Base-by-base conservation (phyloP, 2,888 invertebrate genomes). In the Cephonodes hylas region DNA sequence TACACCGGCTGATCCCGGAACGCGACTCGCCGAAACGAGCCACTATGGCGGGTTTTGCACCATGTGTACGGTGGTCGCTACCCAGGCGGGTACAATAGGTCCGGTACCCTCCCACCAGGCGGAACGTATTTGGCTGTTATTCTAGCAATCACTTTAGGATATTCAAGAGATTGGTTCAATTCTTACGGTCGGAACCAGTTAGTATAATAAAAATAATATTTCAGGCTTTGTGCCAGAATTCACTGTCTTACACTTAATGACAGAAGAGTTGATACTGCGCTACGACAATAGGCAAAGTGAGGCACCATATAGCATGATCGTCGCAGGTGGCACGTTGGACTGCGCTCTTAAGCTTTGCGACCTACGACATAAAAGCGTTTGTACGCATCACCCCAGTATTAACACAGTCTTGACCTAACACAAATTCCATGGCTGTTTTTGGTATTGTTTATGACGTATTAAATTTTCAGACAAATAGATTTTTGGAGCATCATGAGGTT, bases 91-190 rank as follows among this genome's bases (percentile, higher is more conserved):
- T 53, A 53, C 53, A 31, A 53, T 8, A 0, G 3, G 5, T 27
- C 48, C 31, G 31, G 48, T 53, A 53, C 53, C 53, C 53, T 53
- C 53, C 53, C 53, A 53, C 53, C 53, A 53, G 18, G 53, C 45
- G 20, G 8, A 22, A 1, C 22, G 45, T 20, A 45, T n/a, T n/a
- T n/a, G n/a, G n/a, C 38, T 38, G 10, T 8, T n/a, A 38, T n/a
- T 13, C 38, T 38, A n/a, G 38, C 13, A 38, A 38, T 38, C 38
- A n/a, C 38, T 31, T 31, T 31, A 8, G 31, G 31, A 8, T 31
- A 31, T 10, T 0, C 31, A 4, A n/a, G 38, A n/a, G 13, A n/a
- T 38, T 38, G 38, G 38, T 38, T 10, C 38, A 10, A 2, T n/a
- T n/a, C 38, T n/a, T 10, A 38, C 10, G 38, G 38, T 3, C 4